Percentiles rank a stretch among this genome's conserved stretches.
Conservation (phyloP, 2,113 vertebrate genomes). For the Passer montanus region DNA sequence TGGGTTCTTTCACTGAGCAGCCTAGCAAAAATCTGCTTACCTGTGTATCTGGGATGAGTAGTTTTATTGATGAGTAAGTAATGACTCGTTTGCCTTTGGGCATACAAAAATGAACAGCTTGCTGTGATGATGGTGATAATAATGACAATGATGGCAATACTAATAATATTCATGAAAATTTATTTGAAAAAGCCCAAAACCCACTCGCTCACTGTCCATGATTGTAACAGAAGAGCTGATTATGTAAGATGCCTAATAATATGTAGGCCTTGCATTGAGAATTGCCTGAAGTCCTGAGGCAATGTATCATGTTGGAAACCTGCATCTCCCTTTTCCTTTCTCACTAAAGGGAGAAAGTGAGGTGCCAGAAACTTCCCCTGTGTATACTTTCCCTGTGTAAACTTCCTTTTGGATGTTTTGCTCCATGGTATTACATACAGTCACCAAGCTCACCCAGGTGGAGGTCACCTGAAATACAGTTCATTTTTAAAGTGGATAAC, state of each 20-base stretch:
- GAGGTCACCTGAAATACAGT: neutral
- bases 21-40: conserved; percentile 7
- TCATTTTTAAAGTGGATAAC: neutral
- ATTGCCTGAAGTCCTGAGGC: neutral
- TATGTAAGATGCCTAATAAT: neutral
- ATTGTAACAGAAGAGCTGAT: neutral
- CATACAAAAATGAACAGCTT: conserved; percentile 14
- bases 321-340: neutral
- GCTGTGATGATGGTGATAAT: conserved; percentile 1
- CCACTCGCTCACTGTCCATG: neutral
- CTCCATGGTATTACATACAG: neutral
- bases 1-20: neutral
- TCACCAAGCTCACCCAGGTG: neutral
- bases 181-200: neutral
- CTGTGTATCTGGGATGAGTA: neutral
- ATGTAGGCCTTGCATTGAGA: neutral
- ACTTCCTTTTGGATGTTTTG: neutral
- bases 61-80: conserved; percentile 16
- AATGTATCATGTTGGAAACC: neutral
- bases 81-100: conserved; percentile 35
- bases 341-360: neutral
- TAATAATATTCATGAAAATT: conserved; percentile 6
- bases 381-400: neutral
- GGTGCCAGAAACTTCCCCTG: neutral
- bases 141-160: neutral